Percentiles rank a stretch among this genome's conserved stretches.
Evolutionary conservation across 2,888 invertebrate species (phyloP).

Genomic region (Drosophila eohydei): DNA sequence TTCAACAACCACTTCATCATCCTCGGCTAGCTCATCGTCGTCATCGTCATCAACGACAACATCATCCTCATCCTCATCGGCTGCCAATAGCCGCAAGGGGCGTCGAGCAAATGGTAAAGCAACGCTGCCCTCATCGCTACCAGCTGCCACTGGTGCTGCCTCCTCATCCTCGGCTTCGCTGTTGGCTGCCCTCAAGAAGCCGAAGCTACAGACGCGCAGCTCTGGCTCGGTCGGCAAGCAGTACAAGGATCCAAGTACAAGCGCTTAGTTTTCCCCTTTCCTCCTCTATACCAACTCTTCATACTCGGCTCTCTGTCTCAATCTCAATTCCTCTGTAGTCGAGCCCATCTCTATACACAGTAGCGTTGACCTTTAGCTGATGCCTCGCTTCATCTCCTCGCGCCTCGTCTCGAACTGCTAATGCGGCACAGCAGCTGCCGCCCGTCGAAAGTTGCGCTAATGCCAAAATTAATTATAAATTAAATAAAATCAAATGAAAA

Average conservation of each 20-base stretch:
- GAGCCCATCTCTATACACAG: not conserved
- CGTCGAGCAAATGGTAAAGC: conserved; percentile 57
- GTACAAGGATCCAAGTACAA: conserved; percentile 84
- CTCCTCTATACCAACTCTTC: not conserved
- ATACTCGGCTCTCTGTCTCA: not conserved
- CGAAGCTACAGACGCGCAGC: conserved; percentile 67
- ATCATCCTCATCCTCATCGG: conserved; percentile 20
- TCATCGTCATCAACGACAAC: conserved; percentile 25
- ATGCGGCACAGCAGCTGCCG: conserved; percentile 59
- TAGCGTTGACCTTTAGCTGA: conserved; percentile 43
- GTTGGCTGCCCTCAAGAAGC: conserved; percentile 63
- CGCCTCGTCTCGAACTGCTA: conserved; percentile 33
- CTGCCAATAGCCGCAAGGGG: conserved; percentile 3
- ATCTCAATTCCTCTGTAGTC: not conserved
- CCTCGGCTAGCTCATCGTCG: conserved; percentile 38
- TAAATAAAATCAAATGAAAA: conserved; percentile 49
- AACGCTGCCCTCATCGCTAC: not conserved
- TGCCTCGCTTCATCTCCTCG: conserved; percentile 9
- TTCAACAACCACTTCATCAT: conserved; percentile 39
- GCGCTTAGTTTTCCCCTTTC: conserved; percentile 4
- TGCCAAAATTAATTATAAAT: conserved; percentile 81
- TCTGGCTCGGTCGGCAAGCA: conserved; percentile 62
- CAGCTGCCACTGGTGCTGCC: conserved; percentile 19
- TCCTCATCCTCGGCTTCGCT: conserved; percentile 44
- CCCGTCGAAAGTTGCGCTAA: conserved; percentile 64